Evolutionary conservation across 1,140 invertebrate genomes (phyloP), one percentile per base, ranked within the genome.

Genomic region (Gryon sp.): DNA sequence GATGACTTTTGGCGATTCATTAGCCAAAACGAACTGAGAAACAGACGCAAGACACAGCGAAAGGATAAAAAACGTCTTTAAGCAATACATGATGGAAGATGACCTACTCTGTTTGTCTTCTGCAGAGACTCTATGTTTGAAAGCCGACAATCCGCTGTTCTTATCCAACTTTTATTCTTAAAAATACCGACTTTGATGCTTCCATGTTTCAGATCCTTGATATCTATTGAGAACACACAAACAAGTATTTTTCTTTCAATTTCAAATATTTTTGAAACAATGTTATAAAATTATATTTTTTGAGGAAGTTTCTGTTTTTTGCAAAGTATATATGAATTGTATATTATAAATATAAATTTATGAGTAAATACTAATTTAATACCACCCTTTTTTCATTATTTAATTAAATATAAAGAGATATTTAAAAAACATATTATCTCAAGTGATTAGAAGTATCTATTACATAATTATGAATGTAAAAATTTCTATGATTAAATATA

Each of bases 1-100:
- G 5, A 92, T 78, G 63, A 91, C 79, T 62, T 75, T 70, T 4
- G 55, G 66, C 2, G 66, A 60, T 7, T 69, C 53, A 1, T 43
- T 15, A 0, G 41, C 48, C 14, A 5, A 6, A 19, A 22, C 15
- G 4, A 40, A 2, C 14, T 7, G n/a, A 0, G 11, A 45, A 36
- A n/a, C 55, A 1, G 7, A 5, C 16, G 12, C 2, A 2, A 66
- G 6, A 30, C 18, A 55, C 9, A 66, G 1, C 3, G 22, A 4
- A 11, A 50, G 11, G 9, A 12, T 11, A n/a, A 14, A 36, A 4
- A 40, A 0, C n/a, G 15, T 26, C 2, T 0, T 26, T 18, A 19
- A 16, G 15, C 32, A 6, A 3, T 40, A 0, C 59, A 63, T 63
- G 7, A 9, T 32, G 26, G 6, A 32, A n/a, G n/a, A n/a, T 24